These are phyloP conservation scores for Carettochelys insculpta DNA, from an alignment of 2,113 vertebrate species.

Conservation along the genomic window DNA sequence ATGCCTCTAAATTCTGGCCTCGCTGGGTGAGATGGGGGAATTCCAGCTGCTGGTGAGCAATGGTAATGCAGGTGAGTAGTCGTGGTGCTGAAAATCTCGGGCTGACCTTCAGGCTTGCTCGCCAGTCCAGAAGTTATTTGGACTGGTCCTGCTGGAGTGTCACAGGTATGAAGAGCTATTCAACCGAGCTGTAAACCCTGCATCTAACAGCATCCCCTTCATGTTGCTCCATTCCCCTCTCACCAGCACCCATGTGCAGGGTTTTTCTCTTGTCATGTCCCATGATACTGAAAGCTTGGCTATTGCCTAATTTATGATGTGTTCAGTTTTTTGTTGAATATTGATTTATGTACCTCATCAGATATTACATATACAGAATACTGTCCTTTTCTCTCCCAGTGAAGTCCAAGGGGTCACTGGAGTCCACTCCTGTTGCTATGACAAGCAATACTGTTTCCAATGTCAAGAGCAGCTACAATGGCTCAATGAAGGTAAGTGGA, in stretches of 20 bases:
- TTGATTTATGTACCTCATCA: rapidly evolving
- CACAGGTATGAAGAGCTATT: no score
- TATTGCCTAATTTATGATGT: not conserved
- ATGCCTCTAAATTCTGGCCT: not conserved
- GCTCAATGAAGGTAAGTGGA: not conserved
- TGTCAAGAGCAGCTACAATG: not conserved
- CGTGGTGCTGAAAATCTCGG: not conserved
- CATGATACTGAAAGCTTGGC: not conserved
- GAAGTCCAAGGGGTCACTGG: not conserved
- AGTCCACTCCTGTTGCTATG: rapidly evolving
- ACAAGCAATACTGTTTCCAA: not conserved
- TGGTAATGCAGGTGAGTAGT: not conserved
- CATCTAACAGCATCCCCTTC: no score
- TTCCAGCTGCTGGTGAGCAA: not conserved
- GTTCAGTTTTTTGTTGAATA: rapidly evolving
- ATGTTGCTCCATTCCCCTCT: no score
- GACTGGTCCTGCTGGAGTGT: not conserved
- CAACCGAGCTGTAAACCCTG: no score
- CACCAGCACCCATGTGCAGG: no score
- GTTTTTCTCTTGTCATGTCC: not conserved
- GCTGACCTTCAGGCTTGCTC: not conserved
- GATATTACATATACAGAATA: rapidly evolving
- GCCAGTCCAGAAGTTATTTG: not conserved
- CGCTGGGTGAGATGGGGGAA: not conserved
- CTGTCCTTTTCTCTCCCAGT: not conserved